phyloP scores from a whole-genome alignment of 2,888 invertebrate species.

The Acanthosepion lycidas region DNA sequence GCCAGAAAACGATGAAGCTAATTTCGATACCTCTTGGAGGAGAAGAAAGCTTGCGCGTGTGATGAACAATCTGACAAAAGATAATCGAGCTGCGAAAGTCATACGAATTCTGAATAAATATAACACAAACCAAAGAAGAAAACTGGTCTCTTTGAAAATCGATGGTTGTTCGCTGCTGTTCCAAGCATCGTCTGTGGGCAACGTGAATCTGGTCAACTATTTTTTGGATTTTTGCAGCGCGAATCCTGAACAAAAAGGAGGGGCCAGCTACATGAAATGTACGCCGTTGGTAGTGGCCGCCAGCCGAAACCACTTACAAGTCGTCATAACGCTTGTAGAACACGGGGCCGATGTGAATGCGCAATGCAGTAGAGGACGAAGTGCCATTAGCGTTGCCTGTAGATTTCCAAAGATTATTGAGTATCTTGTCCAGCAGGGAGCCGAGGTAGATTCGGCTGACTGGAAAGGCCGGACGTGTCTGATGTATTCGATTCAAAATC shows the following conservation, averaged over 20 bases:
- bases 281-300: background rate
- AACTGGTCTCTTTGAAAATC: conserved; percentile 6
- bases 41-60: conserved; percentile 35
- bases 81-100: background rate
- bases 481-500: background rate
- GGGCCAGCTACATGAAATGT: background rate
- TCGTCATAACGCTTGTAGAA: background rate
- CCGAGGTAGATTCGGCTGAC: background rate
- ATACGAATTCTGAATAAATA: background rate
- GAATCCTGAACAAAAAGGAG: background rate
- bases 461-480: background rate
- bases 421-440: background rate
- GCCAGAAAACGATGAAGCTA: background rate
- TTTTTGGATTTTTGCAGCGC: background rate
- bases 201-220: conserved; percentile 37
- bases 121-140: background rate
- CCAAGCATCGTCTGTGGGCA: background rate
- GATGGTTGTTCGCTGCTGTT: background rate
- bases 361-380: background rate
- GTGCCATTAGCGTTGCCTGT: background rate
- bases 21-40: background rate
- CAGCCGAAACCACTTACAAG: background rate
- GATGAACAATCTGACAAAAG: background rate
- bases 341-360: background rate
- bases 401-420: background rate